These are phyloP conservation scores for Pomacea maculata DNA, from an alignment of 1,140 invertebrate genomes.

Conservation along the genomic window DNA sequence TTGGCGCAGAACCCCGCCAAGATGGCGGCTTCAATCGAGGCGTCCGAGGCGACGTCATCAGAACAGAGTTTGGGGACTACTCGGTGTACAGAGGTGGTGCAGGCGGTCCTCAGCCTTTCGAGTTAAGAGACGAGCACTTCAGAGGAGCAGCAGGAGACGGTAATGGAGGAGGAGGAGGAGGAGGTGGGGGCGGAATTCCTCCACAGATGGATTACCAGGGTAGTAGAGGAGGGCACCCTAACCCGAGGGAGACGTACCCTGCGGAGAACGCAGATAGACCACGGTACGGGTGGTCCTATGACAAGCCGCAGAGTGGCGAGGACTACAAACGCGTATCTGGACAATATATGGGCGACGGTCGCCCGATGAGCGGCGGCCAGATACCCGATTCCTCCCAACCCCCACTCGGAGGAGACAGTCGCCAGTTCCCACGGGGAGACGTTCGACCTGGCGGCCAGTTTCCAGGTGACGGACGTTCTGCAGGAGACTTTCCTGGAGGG, in stretches of 20 bases:
- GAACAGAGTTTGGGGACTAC: constrained; percentile 45
- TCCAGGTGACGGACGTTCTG: not conserved
- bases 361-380: not conserved
- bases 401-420: not conserved
- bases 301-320: constrained; percentile 18
- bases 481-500: too few species aligned
- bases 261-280: constrained; percentile 16
- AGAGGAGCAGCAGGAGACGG: constrained; percentile 13
- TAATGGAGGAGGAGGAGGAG: constrained; percentile 19
- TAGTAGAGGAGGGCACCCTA: not conserved
- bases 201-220: not conserved
- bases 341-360: constrained; percentile 21
- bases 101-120: constrained; percentile 18
- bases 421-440: not conserved
- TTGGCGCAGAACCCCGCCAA: not conserved
- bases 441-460: constrained; percentile 1
- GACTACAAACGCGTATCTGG: constrained; percentile 13
- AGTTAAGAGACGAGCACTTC: constrained; percentile 38
- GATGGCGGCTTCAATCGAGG: constrained; percentile 33
- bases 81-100: constrained; percentile 32
- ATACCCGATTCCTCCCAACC: not conserved
- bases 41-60: constrained; percentile 39
- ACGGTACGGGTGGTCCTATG: constrained; percentile 14
- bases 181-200: constrained; percentile 22
- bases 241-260: constrained; percentile 9